phyloP scores from a whole-genome alignment of 2,888 invertebrate genomes.

The Saturnia pavonia region DNA sequence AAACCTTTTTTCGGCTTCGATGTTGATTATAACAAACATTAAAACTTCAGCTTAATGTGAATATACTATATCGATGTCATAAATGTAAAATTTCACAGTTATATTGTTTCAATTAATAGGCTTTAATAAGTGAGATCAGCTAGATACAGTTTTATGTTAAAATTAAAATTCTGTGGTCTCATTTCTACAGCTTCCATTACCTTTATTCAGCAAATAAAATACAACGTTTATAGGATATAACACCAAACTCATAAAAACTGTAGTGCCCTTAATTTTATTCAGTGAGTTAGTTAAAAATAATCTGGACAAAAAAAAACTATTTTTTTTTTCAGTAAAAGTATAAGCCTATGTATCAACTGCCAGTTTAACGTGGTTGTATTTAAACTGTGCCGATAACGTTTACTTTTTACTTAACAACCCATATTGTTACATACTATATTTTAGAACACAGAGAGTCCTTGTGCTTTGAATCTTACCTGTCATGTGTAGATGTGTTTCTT shows the following conservation, averaged over 20 bases:
- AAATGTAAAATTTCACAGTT: not conserved
- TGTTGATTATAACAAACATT: constrained; percentile 13
- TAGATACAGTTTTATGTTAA: not conserved
- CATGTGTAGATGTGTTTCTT: too few relatives aligned
- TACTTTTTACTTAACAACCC: too few relatives aligned
- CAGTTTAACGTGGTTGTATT: too few relatives aligned
- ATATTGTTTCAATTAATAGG: not conserved
- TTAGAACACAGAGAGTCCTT: too few relatives aligned
- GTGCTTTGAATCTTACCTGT: too few relatives aligned
- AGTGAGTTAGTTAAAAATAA: not conserved
- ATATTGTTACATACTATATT: too few relatives aligned
- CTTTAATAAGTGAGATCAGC: not conserved
- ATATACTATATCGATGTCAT: not conserved
- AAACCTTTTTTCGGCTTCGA: constrained; percentile 25
- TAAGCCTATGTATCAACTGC: too few relatives aligned
- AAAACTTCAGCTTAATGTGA: constrained; percentile 23
- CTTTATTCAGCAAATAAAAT: not conserved
- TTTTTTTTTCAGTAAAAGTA: too few relatives aligned
- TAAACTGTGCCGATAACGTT: too few relatives aligned
- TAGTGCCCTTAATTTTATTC: constrained; percentile 22
- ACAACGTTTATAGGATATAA: not conserved
- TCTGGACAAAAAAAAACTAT: not conserved
- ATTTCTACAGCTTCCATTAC: not conserved
- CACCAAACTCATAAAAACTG: not conserved
- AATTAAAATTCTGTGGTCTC: not conserved